Evolutionary conservation across 2,113 vertebrate species (phyloP), one percentile per base, ranked within the genome.

Genomic region (Chitala chitala): DNA sequence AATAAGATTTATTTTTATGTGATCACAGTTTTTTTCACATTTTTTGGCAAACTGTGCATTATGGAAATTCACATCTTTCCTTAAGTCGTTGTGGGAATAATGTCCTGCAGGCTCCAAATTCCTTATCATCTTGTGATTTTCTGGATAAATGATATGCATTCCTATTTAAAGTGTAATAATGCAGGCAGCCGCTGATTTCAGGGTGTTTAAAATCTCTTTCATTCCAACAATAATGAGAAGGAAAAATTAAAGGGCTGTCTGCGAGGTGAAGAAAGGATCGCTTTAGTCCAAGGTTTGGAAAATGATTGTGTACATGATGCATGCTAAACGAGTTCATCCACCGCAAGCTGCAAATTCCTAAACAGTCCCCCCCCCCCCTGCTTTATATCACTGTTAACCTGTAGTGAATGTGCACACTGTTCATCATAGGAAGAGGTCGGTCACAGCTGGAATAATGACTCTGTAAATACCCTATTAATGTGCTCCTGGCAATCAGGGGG

Each of bases 401-500:
- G 72, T 51, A 48, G 58, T 73, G 72, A 64, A 63, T 53, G 44
- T 50, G 46, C 20, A 48, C 7, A 9, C 44, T 50, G 58, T 73
- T 64, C 58, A 73, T 64, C 71, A 72, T 29, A 31, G 38, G 58
- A 40, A 63, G 72, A 51, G 72, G 72, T 29, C 10, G 58, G 56
- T 46, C 29, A 20, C 72, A 22, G 72, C 58, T 64, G 44, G 44
- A 61, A 63, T 73, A 64, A 73, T 64, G 44, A 63, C 72, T 73
- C 42, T 4, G 58, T 73, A 73, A 73, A 73, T 73, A 73, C 24
- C 44, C 44, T 42, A 73, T 73, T 63, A 73, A 73, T 73, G 72
- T 63, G 33, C 26, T 73, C 20, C 44, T 48, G 72, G 56, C 50
- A 63, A 51, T 73, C 71, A 51, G 71, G n/a, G 17, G 24, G 46